These are phyloP conservation scores for Lerista edwardsae DNA, from an alignment of 2,797 vertebrate genomes.

Conservation along the genomic window DNA sequence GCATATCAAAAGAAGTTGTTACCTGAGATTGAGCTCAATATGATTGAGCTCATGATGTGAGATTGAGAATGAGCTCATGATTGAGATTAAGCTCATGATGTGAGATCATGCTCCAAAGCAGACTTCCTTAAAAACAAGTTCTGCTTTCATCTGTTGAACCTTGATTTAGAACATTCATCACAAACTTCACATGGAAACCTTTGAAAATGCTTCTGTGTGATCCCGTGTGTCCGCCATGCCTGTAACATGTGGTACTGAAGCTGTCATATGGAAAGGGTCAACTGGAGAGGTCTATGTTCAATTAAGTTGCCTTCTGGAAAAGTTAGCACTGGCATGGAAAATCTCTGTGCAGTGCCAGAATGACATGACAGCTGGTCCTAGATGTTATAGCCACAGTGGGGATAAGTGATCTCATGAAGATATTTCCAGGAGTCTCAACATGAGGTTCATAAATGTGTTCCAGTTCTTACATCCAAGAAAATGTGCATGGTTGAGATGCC, in stretches of 20 bases:
- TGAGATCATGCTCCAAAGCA: neutral
- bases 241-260: neutral
- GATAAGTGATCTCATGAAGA: neutral
- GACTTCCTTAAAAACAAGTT: neutral
- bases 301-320: neutral
- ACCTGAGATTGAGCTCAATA: no score
- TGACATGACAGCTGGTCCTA: neutral
- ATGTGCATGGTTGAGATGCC: neutral
- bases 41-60: neutral
- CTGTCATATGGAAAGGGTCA: neutral
- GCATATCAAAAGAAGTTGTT: neutral
- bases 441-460: neutral
- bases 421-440: neutral
- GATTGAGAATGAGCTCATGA: neutral
- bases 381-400: neutral
- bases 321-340: neutral
- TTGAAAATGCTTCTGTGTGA: neutral
- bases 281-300: neutral
- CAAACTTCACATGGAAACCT: neutral
- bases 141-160: neutral
- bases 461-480: neutral
- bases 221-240: neutral
- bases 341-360: neutral
- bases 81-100: no score
- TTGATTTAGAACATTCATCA: neutral